Evolutionary conservation across 2,113 vertebrate species (phyloP).

Genomic region (Zeus faber): DNA sequence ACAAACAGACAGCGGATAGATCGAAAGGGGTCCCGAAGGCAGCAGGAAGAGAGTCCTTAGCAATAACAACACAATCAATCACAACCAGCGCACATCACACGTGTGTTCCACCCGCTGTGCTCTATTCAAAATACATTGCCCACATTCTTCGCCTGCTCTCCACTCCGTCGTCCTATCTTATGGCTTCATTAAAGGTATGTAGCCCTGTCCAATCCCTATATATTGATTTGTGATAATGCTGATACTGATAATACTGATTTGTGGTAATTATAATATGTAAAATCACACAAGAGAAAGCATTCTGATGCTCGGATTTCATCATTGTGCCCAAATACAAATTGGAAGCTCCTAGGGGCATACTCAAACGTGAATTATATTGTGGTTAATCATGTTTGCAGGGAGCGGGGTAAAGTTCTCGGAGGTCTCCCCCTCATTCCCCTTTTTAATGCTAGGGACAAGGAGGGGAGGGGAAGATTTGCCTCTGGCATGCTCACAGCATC

Average conservation of each 20-base stretch:
- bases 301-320: not conserved
- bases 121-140: no score
- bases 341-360: not conserved
- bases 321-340: not conserved
- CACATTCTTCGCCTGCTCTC: no score
- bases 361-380: constrained; percentile 16
- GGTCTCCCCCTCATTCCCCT: constrained; percentile 33
- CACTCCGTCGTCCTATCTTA: no score
- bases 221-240: no score
- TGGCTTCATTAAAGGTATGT: no score
- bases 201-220: no score
- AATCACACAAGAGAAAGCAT: no score
- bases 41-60: constrained; percentile 79
- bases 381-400: constrained; percentile 39
- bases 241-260: no score
- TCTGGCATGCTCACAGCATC: constrained; percentile 58
- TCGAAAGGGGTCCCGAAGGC: constrained; percentile 74
- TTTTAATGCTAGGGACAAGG: no score
- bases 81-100: constrained; percentile 66
- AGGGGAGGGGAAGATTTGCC: constrained; percentile 54
- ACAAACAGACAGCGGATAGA: constrained; percentile 77
- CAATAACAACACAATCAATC: constrained; percentile 84
- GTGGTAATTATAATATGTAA: no score
- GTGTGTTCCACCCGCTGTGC: constrained; percentile 50
- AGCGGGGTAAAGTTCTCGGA: constrained; percentile 21